Percentiles rank a stretch among this genome's conserved stretches.
Evolutionary conservation across 1,140 invertebrate genomes (phyloP).

Genomic region (Samia ricini): DNA sequence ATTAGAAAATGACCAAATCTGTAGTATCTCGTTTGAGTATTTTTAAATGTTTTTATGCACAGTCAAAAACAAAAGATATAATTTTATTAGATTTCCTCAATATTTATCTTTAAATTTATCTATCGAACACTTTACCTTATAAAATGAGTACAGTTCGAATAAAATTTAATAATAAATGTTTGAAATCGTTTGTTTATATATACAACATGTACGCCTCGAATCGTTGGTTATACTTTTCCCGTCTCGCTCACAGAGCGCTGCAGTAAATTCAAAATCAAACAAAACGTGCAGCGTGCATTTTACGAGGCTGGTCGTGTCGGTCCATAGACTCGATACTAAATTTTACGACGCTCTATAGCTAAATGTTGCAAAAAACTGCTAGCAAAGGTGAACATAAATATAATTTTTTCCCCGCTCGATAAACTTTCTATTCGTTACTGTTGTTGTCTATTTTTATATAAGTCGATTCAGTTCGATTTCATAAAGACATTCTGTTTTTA

Average conservation of each 20-base stretch:
- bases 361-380: constrained; percentile 33
- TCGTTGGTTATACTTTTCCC: constrained; percentile 9
- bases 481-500: no score
- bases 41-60: no score
- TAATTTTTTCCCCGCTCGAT: constrained; percentile 22
- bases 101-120: no score
- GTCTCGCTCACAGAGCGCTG: constrained; percentile 13
- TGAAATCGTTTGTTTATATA: not conserved
- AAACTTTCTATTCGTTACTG: constrained; percentile 26
- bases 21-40: no score
- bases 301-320: constrained; percentile 45
- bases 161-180: no score
- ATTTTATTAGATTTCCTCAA: no score
- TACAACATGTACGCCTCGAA: no score
- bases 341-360: constrained; percentile 51
- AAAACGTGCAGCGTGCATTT: constrained; percentile 56
- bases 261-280: constrained; percentile 39
- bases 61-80: no score
- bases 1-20: no score
- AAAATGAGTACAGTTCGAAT: no score
- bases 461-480: not conserved
- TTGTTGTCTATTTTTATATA: not conserved
- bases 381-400: constrained; percentile 21
- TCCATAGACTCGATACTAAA: constrained; percentile 39
- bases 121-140: no score